phyloP scores from a whole-genome alignment of 2,797 vertebrate species.

The Bryconaethiops microstoma region DNA sequence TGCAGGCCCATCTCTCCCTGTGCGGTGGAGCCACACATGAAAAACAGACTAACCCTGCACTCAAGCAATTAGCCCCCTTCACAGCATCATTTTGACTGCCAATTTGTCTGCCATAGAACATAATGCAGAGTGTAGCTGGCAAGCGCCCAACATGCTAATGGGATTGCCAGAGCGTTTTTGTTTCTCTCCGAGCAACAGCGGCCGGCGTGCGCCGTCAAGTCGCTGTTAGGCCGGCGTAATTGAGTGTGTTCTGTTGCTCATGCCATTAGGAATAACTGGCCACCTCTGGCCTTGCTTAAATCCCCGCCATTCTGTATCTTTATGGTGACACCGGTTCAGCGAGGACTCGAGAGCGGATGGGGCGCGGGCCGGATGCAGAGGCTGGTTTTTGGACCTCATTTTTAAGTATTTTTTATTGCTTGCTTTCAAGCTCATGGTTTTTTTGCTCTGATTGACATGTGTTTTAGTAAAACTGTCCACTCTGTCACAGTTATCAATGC shows the following conservation, averaged over 20 bases:
- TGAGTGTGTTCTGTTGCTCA: constrained; percentile 56
- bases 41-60: constrained; percentile 78
- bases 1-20: constrained; percentile 51
- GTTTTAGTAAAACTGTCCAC: constrained; percentile 12
- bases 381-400: background rate
- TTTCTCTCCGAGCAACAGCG: constrained; percentile 68
- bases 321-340: constrained; percentile 23
- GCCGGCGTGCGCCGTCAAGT: constrained; percentile 46
- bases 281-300: constrained; percentile 42
- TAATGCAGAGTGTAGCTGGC: constrained; percentile 77
- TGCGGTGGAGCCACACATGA: constrained; percentile 73
- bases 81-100: constrained; percentile 74
- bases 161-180: constrained; percentile 75
- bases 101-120: constrained; percentile 79
- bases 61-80: constrained; percentile 82
- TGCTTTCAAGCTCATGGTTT: background rate
- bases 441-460: background rate
- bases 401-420: constrained; percentile 1
- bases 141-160: constrained; percentile 76
- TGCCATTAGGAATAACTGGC: constrained; percentile 48
- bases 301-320: constrained; percentile 22
- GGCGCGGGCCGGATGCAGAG: background rate
- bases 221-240: constrained; percentile 56
- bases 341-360: constrained; percentile 2
- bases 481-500: constrained; percentile 9